Evolutionary conservation across 1,140 invertebrate genomes (phyloP), one percentile per base, ranked within the genome.

Genomic region (Musca domestica): DNA sequence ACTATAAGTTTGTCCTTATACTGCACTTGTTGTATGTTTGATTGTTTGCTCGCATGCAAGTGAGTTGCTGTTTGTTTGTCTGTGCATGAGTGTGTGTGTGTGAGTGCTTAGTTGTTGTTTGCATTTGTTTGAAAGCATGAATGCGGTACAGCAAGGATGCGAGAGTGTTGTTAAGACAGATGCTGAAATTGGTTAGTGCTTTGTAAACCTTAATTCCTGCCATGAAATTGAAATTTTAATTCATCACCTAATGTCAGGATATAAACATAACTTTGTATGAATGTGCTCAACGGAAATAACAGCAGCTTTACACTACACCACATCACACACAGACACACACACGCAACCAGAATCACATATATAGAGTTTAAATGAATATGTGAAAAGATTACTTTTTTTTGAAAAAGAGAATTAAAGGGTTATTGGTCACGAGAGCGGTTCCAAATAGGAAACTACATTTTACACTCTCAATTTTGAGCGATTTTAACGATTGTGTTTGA

Each of bases 181-280:
- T 61, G 56, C 56, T 61, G 30, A 61, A 61, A 61, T 41, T 61
- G 56, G 56, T 61, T 30, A 30, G 27, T 61, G 56, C 56, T 61
- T 61, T 61, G 56, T 61, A 61, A 61, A 61, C 56, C 27, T 61
- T 61, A 61, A 61, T 61, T 61, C 56, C 56, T 61, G 56, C 56
- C 56, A 61, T 61, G 56, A 61, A 61, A 61, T 61, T 61, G 56
- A 61, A 61, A 61, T 61, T 61, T 61, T 61, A 61, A 61, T 61
- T 61, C 56, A 61, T 61, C 56, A 61, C 56, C 56, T 61, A 61
- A 61, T 61, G 56, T 61, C 56, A 61, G 56, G 56, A 61, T 34
- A 61, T 61, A 61, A 61, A 61, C 56, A 34, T 61, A 61, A 61
- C 56, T 30, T 61, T 61, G 27, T 51, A 19, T 61, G 19, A 9